These are phyloP conservation scores for Drosophila kuntzei DNA, from an alignment of 2,888 invertebrate species.

Conservation along the genomic window DNA sequence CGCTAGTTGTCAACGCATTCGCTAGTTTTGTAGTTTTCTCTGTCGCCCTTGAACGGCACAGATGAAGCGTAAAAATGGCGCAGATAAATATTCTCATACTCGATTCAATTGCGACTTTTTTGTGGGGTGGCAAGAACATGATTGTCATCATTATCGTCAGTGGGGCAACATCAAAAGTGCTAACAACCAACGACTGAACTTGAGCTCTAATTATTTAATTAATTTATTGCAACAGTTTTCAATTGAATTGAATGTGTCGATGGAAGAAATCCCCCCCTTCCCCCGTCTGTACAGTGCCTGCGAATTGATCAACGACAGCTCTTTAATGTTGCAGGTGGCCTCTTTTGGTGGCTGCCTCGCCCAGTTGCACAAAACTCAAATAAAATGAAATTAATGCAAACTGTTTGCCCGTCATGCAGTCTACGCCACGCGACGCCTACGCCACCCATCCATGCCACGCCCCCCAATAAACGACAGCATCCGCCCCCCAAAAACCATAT, in stretches of 20 bases:
- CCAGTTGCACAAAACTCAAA: constrained; percentile 74
- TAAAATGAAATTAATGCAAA: constrained; percentile 67
- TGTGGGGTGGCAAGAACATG: constrained; percentile 37
- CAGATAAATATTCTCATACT: constrained; percentile 8
- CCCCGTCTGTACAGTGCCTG: background rate
- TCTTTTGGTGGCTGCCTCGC: constrained; percentile 65
- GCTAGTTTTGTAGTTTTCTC: constrained; percentile 3
- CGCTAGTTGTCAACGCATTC: constrained; percentile 15
- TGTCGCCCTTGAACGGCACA: constrained; percentile 59
- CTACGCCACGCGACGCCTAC: constrained; percentile 80
- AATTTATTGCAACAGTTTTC: constrained; percentile 72
- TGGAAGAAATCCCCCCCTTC: constrained; percentile 20
- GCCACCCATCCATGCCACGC: constrained; percentile 45
- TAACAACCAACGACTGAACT: constrained; percentile 58
- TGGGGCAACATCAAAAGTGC: constrained; percentile 53
- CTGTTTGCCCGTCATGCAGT: constrained; percentile 69
- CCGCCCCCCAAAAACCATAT: constrained; percentile 5
- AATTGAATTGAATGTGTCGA: constrained; percentile 64
- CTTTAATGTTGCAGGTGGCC: constrained; percentile 72
- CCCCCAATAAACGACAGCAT: constrained; percentile 34
- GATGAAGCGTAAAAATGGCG: constrained; percentile 75
- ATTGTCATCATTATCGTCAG: constrained; percentile 28
- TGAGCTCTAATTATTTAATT: constrained; percentile 79
- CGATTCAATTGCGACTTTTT: constrained; percentile 35
- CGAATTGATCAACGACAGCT: constrained; percentile 20